Percentiles rank a stretch among this genome's conserved stretches.
Conservation (phyloP, 1,140 invertebrate species). For the Elysia chlorotica region DNA sequence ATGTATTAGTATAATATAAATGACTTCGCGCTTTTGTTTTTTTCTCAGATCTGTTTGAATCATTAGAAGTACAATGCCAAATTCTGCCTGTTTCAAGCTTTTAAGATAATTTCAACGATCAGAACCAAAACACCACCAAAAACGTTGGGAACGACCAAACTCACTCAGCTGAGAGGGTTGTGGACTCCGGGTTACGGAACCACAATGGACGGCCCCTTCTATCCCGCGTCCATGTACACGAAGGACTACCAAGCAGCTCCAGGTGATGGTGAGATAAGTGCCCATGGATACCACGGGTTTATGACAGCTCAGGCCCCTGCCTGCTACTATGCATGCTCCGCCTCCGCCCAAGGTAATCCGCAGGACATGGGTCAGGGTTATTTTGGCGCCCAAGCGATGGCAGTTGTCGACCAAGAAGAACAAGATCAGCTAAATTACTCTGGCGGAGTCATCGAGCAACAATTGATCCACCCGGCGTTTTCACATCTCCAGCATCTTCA, state of each 20-base stretch:
- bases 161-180: too few relatives aligned
- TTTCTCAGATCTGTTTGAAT: too few relatives aligned
- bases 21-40: too few relatives aligned
- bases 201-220: slow-evolving; percentile 14
- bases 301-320: slow-evolving; percentile 24
- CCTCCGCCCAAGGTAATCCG: too few relatives aligned
- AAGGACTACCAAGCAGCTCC: slow-evolving; percentile 3
- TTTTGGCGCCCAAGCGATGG: slow-evolving; percentile 54
- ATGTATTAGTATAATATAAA: too few relatives aligned
- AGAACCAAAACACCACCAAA: too few relatives aligned
- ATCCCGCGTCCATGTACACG: slow-evolving; percentile 20
- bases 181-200: too few relatives aligned
- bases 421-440: not conserved
- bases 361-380: slow-evolving; percentile 26
- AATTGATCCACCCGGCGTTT: slow-evolving; percentile 13
- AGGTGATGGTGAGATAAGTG: not conserved
- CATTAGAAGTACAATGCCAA: too few relatives aligned
- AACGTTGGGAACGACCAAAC: too few relatives aligned
- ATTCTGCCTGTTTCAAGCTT: too few relatives aligned
- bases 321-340: slow-evolving; percentile 33
- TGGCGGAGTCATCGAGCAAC: too few relatives aligned
- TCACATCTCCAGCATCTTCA: not conserved
- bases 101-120: too few relatives aligned
- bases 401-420: slow-evolving; percentile 48
- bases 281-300: not conserved